Conservation (phyloP, 2,797 vertebrate species). For the Helostoma temminkii region DNA sequence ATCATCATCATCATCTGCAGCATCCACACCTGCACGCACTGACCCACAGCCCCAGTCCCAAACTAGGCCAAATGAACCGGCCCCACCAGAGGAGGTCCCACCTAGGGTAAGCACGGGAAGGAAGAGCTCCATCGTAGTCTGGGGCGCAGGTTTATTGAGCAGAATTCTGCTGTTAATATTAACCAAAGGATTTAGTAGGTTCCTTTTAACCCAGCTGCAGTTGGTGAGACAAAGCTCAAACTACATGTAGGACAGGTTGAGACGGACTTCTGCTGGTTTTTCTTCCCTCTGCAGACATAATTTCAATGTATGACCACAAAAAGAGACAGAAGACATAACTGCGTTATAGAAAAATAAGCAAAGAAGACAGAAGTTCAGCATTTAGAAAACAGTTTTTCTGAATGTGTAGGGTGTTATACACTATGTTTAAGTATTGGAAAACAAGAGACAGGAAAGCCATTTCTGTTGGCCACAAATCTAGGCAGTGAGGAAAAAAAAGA, state of each 20-base stretch:
- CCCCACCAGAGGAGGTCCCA: conserved; percentile 82
- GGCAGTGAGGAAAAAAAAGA: conserved; percentile 8
- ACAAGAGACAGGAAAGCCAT: conserved; percentile 16
- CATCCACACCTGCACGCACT: conserved; percentile 86
- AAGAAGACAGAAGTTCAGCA: neutral
- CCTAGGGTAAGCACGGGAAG: conserved; percentile 77
- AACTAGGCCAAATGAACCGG: conserved; percentile 87
- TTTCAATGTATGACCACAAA: conserved; percentile 5
- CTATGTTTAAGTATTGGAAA: conserved; percentile 24
- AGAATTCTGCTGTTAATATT: neutral
- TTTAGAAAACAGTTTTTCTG: neutral
- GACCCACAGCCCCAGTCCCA: conserved; percentile 89
- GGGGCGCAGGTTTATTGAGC: neutral
- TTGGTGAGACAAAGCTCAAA: neutral
- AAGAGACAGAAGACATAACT: conserved; percentile 27
- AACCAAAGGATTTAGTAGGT: neutral
- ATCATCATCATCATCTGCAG: conserved; percentile 57
- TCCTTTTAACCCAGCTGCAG: neutral
- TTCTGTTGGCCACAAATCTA: conserved; percentile 1
- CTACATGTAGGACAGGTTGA: neutral
- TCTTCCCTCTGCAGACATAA: conserved; percentile 3
- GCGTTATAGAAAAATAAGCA: conserved; percentile 12
- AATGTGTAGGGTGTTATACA: neutral
- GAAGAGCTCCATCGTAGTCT: neutral
- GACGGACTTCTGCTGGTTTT: conserved; percentile 11